Evolutionary conservation across 2,113 vertebrate genomes (phyloP).

Genomic region (Psittacula cyanocephala): DNA sequence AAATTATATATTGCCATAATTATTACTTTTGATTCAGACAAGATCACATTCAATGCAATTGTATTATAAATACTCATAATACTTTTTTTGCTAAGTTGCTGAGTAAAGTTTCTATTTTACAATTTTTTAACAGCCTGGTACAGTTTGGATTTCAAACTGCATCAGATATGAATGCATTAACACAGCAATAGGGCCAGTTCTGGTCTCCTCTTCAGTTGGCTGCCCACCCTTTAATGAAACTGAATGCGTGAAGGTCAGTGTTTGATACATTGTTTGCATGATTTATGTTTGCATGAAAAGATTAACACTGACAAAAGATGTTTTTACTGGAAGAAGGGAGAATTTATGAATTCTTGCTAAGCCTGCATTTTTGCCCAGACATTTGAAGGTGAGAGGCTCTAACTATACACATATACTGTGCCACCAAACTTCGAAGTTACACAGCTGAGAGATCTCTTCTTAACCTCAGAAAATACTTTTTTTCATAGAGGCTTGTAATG

Average conservation of each 20-base stretch:
- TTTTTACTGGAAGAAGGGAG: neutral
- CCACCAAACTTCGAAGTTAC: neutral
- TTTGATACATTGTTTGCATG: neutral
- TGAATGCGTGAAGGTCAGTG: slow-evolving; percentile 92
- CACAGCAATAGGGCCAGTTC: slow-evolving; percentile 84
- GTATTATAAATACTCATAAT: neutral
- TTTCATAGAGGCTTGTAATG: neutral
- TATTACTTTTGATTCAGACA: neutral
- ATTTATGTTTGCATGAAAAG: neutral
- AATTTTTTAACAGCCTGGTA: slow-evolving; percentile 75
- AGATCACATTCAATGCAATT: neutral
- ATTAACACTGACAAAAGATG: neutral
- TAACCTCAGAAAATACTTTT: neutral
- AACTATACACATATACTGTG: neutral
- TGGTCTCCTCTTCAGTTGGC: slow-evolving; percentile 88
- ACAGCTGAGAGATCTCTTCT: neutral
- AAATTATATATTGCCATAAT: neutral
- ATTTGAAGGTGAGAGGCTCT: neutral
- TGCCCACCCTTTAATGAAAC: slow-evolving; percentile 96
- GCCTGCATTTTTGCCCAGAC: neutral
- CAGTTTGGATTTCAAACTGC: slow-evolving; percentile 88
- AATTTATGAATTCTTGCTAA: neutral
- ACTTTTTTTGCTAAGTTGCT: neutral
- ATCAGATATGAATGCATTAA: slow-evolving; percentile 86
- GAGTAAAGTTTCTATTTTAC: neutral